Evolutionary conservation across 2,113 vertebrate species (phyloP), one percentile per base, ranked within the genome.

Genomic region (Carassius auratus): DNA sequence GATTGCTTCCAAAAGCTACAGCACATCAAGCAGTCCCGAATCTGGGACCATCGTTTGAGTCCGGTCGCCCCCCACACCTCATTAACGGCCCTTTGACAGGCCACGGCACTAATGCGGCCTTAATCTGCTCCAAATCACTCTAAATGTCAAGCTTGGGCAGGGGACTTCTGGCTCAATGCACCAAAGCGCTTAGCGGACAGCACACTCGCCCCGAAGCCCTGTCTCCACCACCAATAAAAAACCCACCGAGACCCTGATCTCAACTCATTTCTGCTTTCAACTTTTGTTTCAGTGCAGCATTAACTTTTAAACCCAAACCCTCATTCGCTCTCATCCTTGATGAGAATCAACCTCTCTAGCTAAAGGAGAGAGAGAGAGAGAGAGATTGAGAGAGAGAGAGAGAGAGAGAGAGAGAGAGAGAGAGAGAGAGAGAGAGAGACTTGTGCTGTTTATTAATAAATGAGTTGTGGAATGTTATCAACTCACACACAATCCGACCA

Each of bases 371-470:
- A n/a, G n/a, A n/a, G n/a, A n/a, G n/a, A 96, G 94, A 26, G 26
- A 26, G 26, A 26, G 26, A 96, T n/a, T n/a, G 95, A 96, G 96
- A 97, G 97, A 84, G 95, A 96, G 94, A n/a, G n/a, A n/a, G n/a
- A n/a, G n/a, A n/a, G n/a, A n/a, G n/a, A n/a, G n/a, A n/a, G n/a
- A n/a, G n/a, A n/a, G n/a, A n/a, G n/a, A n/a, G n/a, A 94, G 95
- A 96, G 97, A 97, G 97, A 96, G 97, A 96, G 96, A 98, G 50
- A 52, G 83, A 84, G 85, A 88, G 93, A 92, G 97, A 96, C 96
- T 96, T 96, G 93, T 96, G 96, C 96, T 99, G 97, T 99, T 99
- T 99, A 98, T 99, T 99, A 99, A 99, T 99, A 99, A 99, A 98
- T 96, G 96, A 96, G 95, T 84, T 95, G 96, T 93, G 96, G 96